Base-by-base conservation (phyloP, 92 coral and sea anemone species). In the Paramuricea clavata region DNA sequence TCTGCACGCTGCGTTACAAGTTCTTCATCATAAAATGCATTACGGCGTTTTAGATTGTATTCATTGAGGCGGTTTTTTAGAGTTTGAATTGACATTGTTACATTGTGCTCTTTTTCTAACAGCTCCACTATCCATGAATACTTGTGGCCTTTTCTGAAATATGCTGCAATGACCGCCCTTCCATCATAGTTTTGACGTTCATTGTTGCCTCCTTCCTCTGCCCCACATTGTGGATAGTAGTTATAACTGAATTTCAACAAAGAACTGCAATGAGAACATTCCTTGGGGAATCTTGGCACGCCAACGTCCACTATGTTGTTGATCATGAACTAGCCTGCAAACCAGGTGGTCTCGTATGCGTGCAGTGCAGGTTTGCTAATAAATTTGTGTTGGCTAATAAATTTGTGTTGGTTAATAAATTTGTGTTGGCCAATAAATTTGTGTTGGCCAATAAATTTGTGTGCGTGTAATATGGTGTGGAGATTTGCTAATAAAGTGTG, bases 121-220 rank as follows among this genome's bases (percentile, higher is more conserved):
- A 32, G 49, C 8, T 39, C 22, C 2, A 85, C 39, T 25, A 85
- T 85, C 7, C 19, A 27, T 50, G 56, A 49, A 39, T 85, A 85
- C 44, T 28, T 22, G 34, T 71, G 72, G 10, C 88, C 88, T 74
- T 85, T 71, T 16, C 73, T 47, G 74, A 85, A 85, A 62, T 85
- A 85, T 22, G 22, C 39, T 52, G 69, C 11, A 33, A 64, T 43
- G 36, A 42, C 30, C 21, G 6, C 30, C 21, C 23, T 34, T 22
- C 33, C 69, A 35, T 74, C 36, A 72, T 59, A 26, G 26, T n/a
- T 30, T n/a, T 27, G 16, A 13, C 54, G 11, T 16, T 84, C 68
- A 41, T 67, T n/a, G 43, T 74, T 22, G 2, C 52, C 22, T 13
- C 69, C 22, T 27, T 23, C 64, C 21, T 15, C 64, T 6, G 64